Evolutionary conservation across 2,888 invertebrate species (phyloP).

Genomic region (Podabrus alpinus): DNA sequence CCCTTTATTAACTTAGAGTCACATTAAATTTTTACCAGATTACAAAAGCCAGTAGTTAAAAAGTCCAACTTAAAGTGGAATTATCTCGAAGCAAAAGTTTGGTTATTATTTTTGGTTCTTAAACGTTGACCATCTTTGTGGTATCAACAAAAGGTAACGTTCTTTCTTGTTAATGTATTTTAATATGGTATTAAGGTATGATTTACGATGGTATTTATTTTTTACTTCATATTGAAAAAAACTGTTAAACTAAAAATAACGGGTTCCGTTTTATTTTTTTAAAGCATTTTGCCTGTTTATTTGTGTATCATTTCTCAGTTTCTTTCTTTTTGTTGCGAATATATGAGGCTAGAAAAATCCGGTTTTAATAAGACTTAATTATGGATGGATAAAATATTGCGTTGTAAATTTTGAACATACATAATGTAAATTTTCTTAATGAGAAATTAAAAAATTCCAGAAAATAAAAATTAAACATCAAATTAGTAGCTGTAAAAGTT

Average conservation of each 20-base stretch:
- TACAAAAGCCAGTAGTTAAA: conserved; percentile 27
- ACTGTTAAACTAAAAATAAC: not conserved
- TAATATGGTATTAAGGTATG: conserved; percentile 45
- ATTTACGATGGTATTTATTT: conserved; percentile 47
- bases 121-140: not conserved
- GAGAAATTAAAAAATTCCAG: conserved; percentile 13
- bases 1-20: conserved; percentile 40
- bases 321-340: not conserved
- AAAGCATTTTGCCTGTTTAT: not conserved
- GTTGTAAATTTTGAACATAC: not conserved
- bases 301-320: not conserved
- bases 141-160: not conserved
- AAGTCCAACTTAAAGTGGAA: not conserved
- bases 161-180: conserved; percentile 40
- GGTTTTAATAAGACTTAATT: not conserved
- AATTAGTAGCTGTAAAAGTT: conserved; percentile 33
- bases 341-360: not conserved
- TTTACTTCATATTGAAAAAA: conserved; percentile 39
- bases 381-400: not conserved
- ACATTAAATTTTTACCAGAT: conserved; percentile 38
- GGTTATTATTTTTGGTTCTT: not conserved
- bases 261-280: not conserved
- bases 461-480: conserved; percentile 30
- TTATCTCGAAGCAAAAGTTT: not conserved
- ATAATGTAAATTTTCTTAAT: conserved; percentile 25